phyloP scores from a whole-genome alignment of 2,113 vertebrate species.

The Sinocyclocheilus anshuiensis region DNA sequence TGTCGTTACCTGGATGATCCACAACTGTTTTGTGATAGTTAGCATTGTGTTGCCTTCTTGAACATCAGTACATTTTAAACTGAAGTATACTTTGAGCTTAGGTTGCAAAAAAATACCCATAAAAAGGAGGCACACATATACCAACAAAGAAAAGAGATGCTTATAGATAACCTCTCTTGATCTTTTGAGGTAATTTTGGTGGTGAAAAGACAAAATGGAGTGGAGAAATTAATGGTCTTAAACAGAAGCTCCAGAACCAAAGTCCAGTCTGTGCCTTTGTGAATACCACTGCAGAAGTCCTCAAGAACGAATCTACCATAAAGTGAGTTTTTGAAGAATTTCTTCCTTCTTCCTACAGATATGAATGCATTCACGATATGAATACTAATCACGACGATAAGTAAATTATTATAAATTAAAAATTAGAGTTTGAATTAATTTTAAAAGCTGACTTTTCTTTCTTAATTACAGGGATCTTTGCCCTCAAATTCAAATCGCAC shows the following conservation, averaged over 20 bases:
- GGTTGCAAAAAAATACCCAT: neutral
- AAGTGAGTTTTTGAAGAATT: conserved; percentile 50
- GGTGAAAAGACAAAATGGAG: conserved; percentile 51
- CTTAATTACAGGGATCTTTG: conserved; percentile 1
- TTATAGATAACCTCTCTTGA: conserved; percentile 22
- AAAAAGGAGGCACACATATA: no score
- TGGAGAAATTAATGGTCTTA: neutral
- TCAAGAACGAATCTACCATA: neutral
- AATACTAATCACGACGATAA: neutral
- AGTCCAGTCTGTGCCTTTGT: conserved; percentile 52
- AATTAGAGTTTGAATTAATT: neutral
- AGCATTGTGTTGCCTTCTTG: neutral
- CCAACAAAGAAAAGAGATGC: no score
- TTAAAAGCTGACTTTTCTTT: neutral
- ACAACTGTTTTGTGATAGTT: neutral
- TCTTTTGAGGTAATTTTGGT: neutral
- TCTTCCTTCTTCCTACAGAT: neutral
- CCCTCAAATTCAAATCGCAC: neutral
- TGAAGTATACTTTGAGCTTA: neutral
- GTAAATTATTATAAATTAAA: no score
- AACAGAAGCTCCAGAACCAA: neutral
- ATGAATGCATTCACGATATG: neutral
- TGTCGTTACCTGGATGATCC: neutral
- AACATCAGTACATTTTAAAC: neutral
- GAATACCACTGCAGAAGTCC: accelerated